Conservation (phyloP, 2,113 vertebrate genomes). For the Stegostoma tigrinum region DNA sequence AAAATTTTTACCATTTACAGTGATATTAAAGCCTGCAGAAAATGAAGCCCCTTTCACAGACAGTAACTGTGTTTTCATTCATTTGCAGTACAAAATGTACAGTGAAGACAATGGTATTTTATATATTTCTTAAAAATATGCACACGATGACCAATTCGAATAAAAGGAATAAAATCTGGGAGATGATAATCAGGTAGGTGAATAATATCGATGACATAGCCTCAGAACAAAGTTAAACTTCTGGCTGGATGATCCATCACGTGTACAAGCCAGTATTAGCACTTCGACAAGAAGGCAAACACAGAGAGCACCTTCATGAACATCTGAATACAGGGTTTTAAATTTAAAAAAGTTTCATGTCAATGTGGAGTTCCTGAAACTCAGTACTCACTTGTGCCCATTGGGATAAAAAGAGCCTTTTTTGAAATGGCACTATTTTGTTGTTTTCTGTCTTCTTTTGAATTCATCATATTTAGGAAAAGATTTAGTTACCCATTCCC, state of each 20-base stretch:
- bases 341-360: too few relatives aligned
- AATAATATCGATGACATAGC: not conserved
- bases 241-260: not conserved
- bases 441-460: not conserved
- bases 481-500: not conserved
- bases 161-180: not conserved
- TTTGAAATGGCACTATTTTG: not conserved
- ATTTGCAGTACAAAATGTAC: not conserved
- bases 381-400: not conserved
- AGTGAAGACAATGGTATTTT: not conserved
- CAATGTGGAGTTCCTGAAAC: not conserved
- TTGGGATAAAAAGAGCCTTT: not conserved
- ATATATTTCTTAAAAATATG: not conserved
- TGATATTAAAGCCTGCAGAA: not conserved
- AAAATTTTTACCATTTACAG: not conserved
- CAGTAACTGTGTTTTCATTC: not conserved
- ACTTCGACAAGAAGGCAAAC: not conserved
- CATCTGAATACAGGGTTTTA: not conserved
- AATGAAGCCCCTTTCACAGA: not conserved
- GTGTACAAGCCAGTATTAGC: not conserved
- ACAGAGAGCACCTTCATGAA: not conserved
- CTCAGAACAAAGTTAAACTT: not conserved
- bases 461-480: not conserved
- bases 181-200: not conserved
- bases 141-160: not conserved